Evolutionary conservation across 2,797 vertebrate genomes (phyloP).

Genomic region (Chanos chanos): DNA sequence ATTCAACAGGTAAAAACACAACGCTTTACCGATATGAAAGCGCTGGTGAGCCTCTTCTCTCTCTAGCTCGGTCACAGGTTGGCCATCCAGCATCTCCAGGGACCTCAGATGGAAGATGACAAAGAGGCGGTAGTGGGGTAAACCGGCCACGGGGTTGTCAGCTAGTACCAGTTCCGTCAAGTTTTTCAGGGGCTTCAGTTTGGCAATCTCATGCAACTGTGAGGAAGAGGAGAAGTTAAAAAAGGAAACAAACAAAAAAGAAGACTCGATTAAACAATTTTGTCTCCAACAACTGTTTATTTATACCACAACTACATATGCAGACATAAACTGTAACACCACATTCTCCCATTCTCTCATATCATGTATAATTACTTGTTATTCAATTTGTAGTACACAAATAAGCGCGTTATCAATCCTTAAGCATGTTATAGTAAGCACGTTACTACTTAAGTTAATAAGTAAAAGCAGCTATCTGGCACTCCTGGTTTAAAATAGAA

Average conservation of each 20-base stretch:
- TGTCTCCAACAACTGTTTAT: too few species aligned
- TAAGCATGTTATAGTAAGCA: background rate
- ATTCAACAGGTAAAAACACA: background rate
- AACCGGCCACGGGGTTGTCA: constrained; percentile 73
- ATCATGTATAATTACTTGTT: too few species aligned
- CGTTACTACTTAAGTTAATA: too few species aligned
- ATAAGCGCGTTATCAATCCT: background rate
- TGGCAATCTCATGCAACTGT: constrained; percentile 78
- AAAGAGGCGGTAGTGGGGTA: constrained; percentile 77
- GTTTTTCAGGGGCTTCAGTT: constrained; percentile 76
- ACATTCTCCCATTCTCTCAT: too few species aligned
- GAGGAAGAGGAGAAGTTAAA: background rate
- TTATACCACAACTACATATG: too few species aligned
- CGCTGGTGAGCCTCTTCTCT: constrained; percentile 74
- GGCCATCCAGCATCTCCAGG: constrained; percentile 73
- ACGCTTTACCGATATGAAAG: constrained; percentile 77
- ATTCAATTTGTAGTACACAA: too few species aligned
- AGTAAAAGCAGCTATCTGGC: too few species aligned
- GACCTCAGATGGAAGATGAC: constrained; percentile 78
- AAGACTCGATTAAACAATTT: too few species aligned
- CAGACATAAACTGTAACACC: too few species aligned
- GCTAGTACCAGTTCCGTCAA: constrained; percentile 72
- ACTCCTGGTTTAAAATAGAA: too few species aligned
- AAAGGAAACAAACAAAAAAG: too few species aligned
- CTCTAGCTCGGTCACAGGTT: constrained; percentile 67